A percentile compares a stretch with the other conserved stretches of the same genome.
phyloP scores from a whole-genome alignment of 1,140 invertebrate genomes.

The Leptestheria dahalacensis region DNA sequence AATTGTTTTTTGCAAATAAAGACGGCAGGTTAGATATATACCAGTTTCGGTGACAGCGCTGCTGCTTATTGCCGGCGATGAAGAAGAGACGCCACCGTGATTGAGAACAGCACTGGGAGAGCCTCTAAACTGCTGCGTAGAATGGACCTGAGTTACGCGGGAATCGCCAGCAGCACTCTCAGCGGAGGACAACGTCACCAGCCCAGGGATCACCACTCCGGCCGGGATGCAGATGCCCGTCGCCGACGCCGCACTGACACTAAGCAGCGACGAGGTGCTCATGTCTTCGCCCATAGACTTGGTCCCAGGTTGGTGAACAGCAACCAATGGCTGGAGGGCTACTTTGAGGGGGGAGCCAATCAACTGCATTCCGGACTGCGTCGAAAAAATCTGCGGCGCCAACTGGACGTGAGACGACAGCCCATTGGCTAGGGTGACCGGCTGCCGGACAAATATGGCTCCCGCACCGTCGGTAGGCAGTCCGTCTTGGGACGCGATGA shows the following conservation, averaged over 20 bases:
- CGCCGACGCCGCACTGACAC: not conserved
- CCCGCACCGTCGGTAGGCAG: no score
- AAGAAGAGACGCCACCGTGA: not conserved
- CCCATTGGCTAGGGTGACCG: conserved; percentile 1
- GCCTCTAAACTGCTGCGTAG: not conserved
- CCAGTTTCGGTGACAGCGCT: not conserved
- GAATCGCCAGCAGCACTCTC: not conserved
- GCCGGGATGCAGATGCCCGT: conserved; percentile 13
- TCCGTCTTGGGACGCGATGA: not conserved
- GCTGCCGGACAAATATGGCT: not conserved
- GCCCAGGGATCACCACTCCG: conserved; percentile 12
- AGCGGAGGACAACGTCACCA: conserved; percentile 9
- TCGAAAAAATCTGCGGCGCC: not conserved
- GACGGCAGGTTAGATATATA: no score
- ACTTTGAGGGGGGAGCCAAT: conserved; percentile 12
- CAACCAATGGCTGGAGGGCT: conserved; percentile 11
- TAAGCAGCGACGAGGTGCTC: conserved; percentile 1
- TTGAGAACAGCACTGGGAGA: not conserved
- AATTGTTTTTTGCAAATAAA: no score
- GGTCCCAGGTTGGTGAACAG: not conserved
- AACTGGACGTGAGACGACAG: conserved; percentile 1
- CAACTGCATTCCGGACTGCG: conserved; percentile 10
- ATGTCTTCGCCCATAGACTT: not conserved
- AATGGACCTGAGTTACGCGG: not conserved
- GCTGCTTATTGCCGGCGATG: not conserved